A percentile compares a stretch with the other conserved stretches of the same genome.
Conservation (phyloP, 2,113 vertebrate species). For the Alethe castanea region DNA sequence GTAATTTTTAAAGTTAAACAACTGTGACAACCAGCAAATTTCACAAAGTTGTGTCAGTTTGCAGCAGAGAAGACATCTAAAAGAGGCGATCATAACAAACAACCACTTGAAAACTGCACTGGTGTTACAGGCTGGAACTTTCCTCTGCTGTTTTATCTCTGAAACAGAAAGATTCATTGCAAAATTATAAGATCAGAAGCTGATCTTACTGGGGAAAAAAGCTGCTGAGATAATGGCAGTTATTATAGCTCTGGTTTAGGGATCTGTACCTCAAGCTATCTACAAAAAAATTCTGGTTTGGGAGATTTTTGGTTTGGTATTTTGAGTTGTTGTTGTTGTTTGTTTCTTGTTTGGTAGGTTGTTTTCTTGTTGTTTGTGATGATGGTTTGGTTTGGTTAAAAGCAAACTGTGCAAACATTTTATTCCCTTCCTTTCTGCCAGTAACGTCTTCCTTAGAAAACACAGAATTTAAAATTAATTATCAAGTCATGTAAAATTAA, state of each 20-base stretch:
- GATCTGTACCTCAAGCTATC: neutral
- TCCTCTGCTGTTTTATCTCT: neutral
- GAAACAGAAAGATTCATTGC: neutral
- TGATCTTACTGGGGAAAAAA: neutral
- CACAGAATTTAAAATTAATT: neutral
- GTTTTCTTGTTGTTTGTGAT: too few species aligned
- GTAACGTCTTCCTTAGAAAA: neutral
- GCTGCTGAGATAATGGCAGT: neutral
- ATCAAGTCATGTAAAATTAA: neutral
- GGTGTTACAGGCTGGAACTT: neutral
- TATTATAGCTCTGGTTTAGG: neutral
- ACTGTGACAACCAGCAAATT: neutral
- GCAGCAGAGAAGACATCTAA: neutral
- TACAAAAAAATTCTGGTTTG: neutral
- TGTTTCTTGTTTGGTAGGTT: neutral
- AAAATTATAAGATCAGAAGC: neutral
- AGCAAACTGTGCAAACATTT: neutral
- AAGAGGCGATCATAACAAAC: neutral
- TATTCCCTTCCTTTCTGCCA: neutral
- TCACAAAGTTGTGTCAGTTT: neutral
- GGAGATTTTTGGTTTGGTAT: fast-evolving
- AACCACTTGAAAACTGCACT: neutral
- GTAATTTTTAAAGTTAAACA: neutral
- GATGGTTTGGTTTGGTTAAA: neutral
- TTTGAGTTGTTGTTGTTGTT: neutral